Base-by-base conservation (phyloP, 37 sponge, comb jelly and placozoan genomes). In the Mnemiopsis leidyi region DNA sequence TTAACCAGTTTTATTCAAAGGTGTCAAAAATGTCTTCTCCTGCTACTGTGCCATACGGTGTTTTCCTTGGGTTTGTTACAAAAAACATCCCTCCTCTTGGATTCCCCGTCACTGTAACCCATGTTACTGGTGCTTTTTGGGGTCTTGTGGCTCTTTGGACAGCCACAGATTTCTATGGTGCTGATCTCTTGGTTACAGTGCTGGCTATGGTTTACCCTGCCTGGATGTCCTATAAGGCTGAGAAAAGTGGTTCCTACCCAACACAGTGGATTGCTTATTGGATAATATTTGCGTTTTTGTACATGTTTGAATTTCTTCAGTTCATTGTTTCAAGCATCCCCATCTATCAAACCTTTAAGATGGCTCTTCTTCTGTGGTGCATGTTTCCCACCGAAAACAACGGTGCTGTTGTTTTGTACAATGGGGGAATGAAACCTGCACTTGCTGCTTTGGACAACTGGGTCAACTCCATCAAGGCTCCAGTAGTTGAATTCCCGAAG, bases 341-440 rank as follows among this genome's bases (percentile, higher is more conserved):
- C 36, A 79, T 79, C 82, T 79, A 79, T 36, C 82, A 32, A 32
- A 79, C 82, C 82, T 79, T 79, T 36, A 79, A 79, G 21, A 32
- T 79, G 82, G 36, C 36, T 28, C 38, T 79, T 36, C 29, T 79
- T 36, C 82, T 79, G 5, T 79, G 82, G 82, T 79, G 82, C 82
- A 79, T 79, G 82, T 79, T 29, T 23, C 82, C 82, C 7, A 23
- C 2, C 21, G 82, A 32, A 16, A 79, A 31, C 38, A 79, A 79
- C 36, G 82, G 82, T 13, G 23, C 82, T 36, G 82, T 79, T 28
- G 37, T 79, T 7, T 18, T 79, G 7, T 79, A 79, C 82, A 79
- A 79, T 30, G 37, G 37, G 7, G 36, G 9, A 29, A 7, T 79
- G 82, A 79, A 79, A 36, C 82, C 82, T 32, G 82, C 82, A 7